These are phyloP conservation scores for Dreissena polymorpha DNA, from an alignment of 1,140 invertebrate genomes.

Conservation along the genomic window DNA sequence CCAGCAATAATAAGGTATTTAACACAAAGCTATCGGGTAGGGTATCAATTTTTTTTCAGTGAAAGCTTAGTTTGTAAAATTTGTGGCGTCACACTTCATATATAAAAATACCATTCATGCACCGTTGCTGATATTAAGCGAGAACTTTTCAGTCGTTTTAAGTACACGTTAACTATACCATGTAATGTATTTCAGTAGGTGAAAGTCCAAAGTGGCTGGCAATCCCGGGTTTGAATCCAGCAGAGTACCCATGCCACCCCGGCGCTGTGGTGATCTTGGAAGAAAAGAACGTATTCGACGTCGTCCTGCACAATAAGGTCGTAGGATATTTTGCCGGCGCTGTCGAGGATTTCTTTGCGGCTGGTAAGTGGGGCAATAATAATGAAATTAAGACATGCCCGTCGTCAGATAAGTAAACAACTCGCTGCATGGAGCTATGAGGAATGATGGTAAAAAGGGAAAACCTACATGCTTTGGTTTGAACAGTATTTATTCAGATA, in stretches of 20 bases:
- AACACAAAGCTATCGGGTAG: too few species aligned
- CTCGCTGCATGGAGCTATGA: not conserved
- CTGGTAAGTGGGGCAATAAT: not conserved
- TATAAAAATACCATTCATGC: not conserved
- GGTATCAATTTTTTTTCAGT: too few species aligned
- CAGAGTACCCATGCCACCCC: not conserved
- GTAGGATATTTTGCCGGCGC: not conserved
- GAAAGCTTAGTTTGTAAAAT: too few species aligned
- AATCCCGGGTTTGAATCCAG: not conserved
- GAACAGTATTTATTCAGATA: too few species aligned
- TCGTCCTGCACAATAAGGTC: not conserved
- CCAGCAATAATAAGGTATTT: too few species aligned
- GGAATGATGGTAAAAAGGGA: not conserved
- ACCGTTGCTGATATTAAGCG: not conserved
- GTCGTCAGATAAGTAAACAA: not conserved
- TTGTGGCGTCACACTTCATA: not conserved
- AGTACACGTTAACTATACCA: too few species aligned
- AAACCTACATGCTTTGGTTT: not conserved
- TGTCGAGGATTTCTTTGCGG: not conserved
- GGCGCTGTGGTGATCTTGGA: not conserved
- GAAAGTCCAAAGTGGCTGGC: not conserved
- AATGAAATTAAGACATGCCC: not conserved
- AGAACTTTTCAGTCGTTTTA: not conserved
- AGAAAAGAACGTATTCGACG: not conserved
- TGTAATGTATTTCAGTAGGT: too few species aligned